Conservation (phyloP, 2,888 invertebrate species). For the Cephalotes varians region DNA sequence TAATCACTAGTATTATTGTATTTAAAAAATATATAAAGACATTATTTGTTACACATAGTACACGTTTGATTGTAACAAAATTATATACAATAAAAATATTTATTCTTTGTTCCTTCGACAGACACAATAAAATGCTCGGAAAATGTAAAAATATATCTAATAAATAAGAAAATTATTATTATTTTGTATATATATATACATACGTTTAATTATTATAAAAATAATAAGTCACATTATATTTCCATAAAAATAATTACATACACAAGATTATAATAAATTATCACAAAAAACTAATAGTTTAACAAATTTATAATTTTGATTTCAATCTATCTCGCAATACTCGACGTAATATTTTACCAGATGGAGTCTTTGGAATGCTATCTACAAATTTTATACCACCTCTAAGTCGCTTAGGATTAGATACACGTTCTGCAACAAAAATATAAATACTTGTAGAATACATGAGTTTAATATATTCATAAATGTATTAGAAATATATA, state of each 20-base stretch:
- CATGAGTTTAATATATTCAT: not conserved
- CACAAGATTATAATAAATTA: not conserved
- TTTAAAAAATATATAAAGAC: not conserved
- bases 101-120: not conserved
- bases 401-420: constrained; percentile 91
- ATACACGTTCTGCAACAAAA: constrained; percentile 87
- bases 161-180: constrained; percentile 3
- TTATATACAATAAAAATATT: constrained; percentile 13
- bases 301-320: constrained; percentile 65
- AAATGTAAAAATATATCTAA: not conserved
- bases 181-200: not conserved
- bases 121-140: not conserved
- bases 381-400: constrained; percentile 92
- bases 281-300: not conserved
- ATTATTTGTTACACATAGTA: constrained; percentile 7
- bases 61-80: constrained; percentile 13
- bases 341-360: constrained; percentile 92
- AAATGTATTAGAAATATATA: not conserved
- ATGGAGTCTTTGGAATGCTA: constrained; percentile 92
- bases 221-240: not conserved
- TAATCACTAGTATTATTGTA: not conserved
- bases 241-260: not conserved
- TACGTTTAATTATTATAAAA: not conserved
- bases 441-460: constrained; percentile 20
- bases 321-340: constrained; percentile 87